These are phyloP conservation scores for Thecocarcelia acutangulata DNA, from an alignment of 2,888 invertebrate genomes.

Conservation along the genomic window DNA sequence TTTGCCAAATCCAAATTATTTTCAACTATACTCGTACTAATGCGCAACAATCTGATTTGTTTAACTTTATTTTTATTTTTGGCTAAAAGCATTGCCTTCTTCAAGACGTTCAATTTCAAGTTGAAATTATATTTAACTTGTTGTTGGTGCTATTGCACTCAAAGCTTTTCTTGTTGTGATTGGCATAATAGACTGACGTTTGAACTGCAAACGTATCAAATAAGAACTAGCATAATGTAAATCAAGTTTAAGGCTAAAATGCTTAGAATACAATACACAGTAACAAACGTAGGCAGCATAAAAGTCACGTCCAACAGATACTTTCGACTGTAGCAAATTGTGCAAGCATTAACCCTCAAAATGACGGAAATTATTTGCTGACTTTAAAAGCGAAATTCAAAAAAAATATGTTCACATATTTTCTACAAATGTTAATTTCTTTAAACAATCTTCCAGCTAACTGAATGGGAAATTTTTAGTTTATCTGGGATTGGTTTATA, in stretches of 20 bases:
- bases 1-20: slow-evolving; percentile 47
- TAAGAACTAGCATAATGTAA: slow-evolving; percentile 61
- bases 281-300: slow-evolving; percentile 54
- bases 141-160: slow-evolving; percentile 16
- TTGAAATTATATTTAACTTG: slow-evolving; percentile 27
- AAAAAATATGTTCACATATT: too few species aligned
- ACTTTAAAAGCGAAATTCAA: too few species aligned
- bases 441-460: too few species aligned
- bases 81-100: slow-evolving; percentile 56
- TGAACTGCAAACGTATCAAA: slow-evolving; percentile 68
- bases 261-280: slow-evolving; percentile 48
- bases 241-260: slow-evolving; percentile 60
- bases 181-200: slow-evolving; percentile 66
- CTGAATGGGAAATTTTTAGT: too few species aligned
- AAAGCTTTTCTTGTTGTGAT: slow-evolving; percentile 59
- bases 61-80: slow-evolving; percentile 56
- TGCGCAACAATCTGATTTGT: slow-evolving; percentile 68
- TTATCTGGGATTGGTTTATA: too few species aligned
- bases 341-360: slow-evolving; percentile 50
- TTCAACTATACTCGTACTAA: slow-evolving; percentile 57
- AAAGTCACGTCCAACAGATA: slow-evolving; percentile 62
- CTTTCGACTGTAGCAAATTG: slow-evolving; percentile 59
- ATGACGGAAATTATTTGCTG: neutral
- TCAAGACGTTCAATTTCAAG: slow-evolving; percentile 28
- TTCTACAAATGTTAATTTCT: too few species aligned